phyloP scores from a whole-genome alignment of 2,113 vertebrate genomes.

The Myrmecophaga tridactyla region DNA sequence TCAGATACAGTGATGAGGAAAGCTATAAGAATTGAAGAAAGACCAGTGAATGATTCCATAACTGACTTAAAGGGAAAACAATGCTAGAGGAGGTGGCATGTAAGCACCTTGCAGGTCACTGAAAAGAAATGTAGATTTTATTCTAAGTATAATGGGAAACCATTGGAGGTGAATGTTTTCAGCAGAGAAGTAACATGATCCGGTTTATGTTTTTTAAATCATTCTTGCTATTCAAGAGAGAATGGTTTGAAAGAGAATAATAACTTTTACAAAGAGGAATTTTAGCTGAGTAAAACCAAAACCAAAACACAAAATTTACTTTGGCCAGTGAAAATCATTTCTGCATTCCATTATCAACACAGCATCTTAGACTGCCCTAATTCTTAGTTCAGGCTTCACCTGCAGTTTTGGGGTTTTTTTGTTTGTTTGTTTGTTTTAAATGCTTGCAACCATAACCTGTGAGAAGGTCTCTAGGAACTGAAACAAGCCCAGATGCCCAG shows the following conservation, averaged over 20 bases:
- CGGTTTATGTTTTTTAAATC: neutral
- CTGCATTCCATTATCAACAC: neutral
- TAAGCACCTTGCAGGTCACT: neutral
- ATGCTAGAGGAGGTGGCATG: neutral
- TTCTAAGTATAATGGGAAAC: neutral
- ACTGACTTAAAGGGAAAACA: neutral
- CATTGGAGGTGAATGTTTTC: neutral
- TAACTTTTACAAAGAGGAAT: neutral
- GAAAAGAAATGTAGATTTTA: too few species aligned
- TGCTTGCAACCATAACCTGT: neutral
- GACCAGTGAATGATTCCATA: neutral
- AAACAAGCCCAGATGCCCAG: slow-evolving; percentile 34
- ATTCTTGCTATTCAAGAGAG: neutral
- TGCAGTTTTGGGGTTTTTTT: neutral
- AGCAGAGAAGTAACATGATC: neutral
- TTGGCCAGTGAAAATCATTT: slow-evolving; percentile 8
- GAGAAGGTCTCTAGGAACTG: neutral
- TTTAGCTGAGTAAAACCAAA: slow-evolving; percentile 39
- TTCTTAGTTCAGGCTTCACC: neutral
- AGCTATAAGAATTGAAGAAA: slow-evolving; percentile 1
- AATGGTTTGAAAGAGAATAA: slow-evolving; percentile 7
- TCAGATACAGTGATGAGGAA: neutral
- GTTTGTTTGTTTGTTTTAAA: too few species aligned
- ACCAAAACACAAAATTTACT: neutral
- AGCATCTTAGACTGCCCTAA: slow-evolving; percentile 9